Evolutionary conservation across 2,113 vertebrate genomes (phyloP).

Genomic region (Pelmatolapia mariae): DNA sequence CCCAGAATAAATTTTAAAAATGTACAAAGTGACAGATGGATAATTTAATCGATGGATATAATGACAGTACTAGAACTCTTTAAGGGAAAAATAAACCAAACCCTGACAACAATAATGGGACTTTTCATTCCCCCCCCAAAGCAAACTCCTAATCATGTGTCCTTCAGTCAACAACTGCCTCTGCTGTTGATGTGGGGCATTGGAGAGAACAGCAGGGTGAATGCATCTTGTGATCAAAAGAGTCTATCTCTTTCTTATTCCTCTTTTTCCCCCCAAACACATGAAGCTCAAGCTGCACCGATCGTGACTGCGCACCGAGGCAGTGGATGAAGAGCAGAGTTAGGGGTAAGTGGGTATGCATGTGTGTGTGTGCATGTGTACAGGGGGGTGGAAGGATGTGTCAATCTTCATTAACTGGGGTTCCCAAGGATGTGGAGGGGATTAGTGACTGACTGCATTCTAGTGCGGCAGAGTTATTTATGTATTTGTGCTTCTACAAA

Average conservation of each 20-base stretch:
- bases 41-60: neutral
- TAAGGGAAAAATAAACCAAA: neutral
- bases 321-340: constrained; percentile 14
- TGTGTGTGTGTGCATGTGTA: neutral
- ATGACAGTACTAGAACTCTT: neutral
- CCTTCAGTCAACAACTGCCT: neutral
- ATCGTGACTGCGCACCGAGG: constrained; percentile 17
- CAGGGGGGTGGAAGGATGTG: neutral
- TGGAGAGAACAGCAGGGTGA: neutral
- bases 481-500: neutral
- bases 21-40: neutral
- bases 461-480: neutral
- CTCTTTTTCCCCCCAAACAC: neutral
- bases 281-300: neutral
- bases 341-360: neutral
- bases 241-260: neutral
- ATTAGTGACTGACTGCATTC: constrained; percentile 5
- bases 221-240: constrained; percentile 16
- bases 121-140: neutral
- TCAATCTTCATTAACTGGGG: constrained; percentile 21
- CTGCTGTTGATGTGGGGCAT: neutral
- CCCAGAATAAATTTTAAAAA: neutral
- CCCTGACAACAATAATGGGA: neutral
- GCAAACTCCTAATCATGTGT: neutral
- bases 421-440: neutral